A percentile compares a stretch with the other conserved stretches of the same genome.
phyloP scores from a whole-genome alignment of 2,797 vertebrate species.

The Lepidocolaptes lacrymiger region DNA sequence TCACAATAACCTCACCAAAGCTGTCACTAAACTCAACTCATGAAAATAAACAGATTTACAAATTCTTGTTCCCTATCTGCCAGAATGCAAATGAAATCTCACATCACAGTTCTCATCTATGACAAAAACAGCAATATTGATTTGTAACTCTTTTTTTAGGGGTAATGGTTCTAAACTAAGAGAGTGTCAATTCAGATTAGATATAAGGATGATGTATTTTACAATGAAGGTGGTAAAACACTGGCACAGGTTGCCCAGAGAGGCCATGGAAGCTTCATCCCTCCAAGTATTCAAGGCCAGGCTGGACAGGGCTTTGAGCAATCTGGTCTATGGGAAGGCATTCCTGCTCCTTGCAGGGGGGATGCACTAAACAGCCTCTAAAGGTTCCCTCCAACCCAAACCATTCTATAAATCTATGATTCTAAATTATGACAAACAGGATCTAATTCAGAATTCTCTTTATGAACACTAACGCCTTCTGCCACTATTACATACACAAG shows the following conservation, averaged over 20 bases:
- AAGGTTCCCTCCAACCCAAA: background rate
- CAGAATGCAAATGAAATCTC: background rate
- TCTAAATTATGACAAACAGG: background rate
- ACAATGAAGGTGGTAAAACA: background rate
- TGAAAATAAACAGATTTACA: background rate
- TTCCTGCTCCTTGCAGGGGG: background rate
- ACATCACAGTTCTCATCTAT: background rate
- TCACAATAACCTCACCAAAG: background rate
- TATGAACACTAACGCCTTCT: background rate
- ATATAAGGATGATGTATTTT: background rate
- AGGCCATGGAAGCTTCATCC: background rate
- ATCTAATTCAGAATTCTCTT: background rate
- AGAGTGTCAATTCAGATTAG: background rate
- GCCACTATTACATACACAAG: background rate
- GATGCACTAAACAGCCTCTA: background rate
- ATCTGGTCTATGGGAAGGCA: background rate
- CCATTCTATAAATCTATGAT: background rate
- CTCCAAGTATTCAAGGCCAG: background rate
- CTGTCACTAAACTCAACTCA: background rate
- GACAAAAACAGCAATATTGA: background rate
- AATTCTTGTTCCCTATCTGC: background rate
- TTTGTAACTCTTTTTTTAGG: background rate
- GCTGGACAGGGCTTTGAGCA: background rate
- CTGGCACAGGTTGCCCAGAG: background rate
- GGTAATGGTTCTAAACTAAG: background rate